Percentiles rank a stretch among this genome's conserved stretches.
phyloP scores from a whole-genome alignment of 2,888 invertebrate species.

The Celastrina argiolus region DNA sequence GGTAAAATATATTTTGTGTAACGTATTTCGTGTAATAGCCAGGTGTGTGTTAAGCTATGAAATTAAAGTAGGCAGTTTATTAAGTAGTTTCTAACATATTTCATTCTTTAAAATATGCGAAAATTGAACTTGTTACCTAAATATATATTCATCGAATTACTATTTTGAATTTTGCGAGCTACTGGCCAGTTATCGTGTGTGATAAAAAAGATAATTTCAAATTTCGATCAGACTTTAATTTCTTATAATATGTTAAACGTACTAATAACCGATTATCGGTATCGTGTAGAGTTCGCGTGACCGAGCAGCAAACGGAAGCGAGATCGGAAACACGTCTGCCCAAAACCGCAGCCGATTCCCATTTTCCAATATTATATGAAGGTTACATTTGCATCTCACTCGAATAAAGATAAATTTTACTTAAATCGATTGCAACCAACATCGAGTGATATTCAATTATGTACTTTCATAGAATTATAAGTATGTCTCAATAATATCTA shows the following conservation, averaged over 20 bases:
- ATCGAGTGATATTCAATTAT: not conserved
- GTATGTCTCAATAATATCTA: conserved; percentile 33
- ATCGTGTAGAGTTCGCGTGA: conserved; percentile 62
- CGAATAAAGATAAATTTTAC: not conserved
- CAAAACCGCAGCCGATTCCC: conserved; percentile 71
- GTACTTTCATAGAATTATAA: conserved; percentile 9
- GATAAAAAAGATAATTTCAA: not conserved
- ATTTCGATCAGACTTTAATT: conserved; percentile 14
- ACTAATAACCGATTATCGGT: conserved; percentile 34
- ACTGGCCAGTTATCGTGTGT: not conserved
- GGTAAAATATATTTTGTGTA: conserved; percentile 1
- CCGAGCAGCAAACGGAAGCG: conserved; percentile 58
- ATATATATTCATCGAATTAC: not conserved
- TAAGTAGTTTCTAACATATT: not conserved
- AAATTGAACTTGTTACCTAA: not conserved
- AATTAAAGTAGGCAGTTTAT: conserved; percentile 1
- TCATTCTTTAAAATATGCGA: not conserved
- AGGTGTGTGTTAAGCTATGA: conserved; percentile 6
- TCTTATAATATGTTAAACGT: conserved; percentile 12
- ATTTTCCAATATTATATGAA: conserved; percentile 69
- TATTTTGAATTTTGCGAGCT: not conserved
- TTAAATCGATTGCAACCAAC: not conserved
- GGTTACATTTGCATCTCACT: conserved; percentile 50
- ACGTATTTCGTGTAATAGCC: not conserved
- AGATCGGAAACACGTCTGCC: conserved; percentile 72